These are phyloP conservation scores for Lutjanus campechanus DNA, from an alignment of 2,797 vertebrate genomes.

Conservation along the genomic window DNA sequence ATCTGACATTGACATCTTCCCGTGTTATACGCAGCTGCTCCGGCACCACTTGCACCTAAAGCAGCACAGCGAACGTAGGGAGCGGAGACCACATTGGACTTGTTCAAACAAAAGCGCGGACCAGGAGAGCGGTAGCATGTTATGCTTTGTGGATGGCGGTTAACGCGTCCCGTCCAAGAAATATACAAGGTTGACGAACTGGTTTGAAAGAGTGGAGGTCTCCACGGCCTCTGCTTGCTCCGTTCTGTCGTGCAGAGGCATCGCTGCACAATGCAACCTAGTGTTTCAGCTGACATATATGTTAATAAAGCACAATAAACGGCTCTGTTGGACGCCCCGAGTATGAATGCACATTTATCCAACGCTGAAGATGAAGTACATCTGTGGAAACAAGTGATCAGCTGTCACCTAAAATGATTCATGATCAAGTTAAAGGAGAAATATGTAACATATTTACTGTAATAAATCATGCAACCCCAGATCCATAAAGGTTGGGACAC, in stretches of 20 bases:
- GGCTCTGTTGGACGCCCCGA: slow-evolving; percentile 34
- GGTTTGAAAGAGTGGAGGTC: slow-evolving; percentile 70
- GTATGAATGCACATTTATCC: slow-evolving; percentile 28
- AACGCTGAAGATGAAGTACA: slow-evolving; percentile 29
- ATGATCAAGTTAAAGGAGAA: slow-evolving; percentile 43
- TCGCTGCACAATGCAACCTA: slow-evolving; percentile 43
- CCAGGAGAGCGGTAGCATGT: slow-evolving; percentile 78
- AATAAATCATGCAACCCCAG: no score
- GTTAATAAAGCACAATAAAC: slow-evolving; percentile 57
- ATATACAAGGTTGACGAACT: slow-evolving; percentile 72
- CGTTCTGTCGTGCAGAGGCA: slow-evolving; percentile 33
- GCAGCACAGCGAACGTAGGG: slow-evolving; percentile 44
- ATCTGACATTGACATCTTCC: slow-evolving; percentile 61
- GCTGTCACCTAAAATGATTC: slow-evolving; percentile 63
- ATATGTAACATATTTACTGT: no score
- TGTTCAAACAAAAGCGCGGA: slow-evolving; percentile 79
- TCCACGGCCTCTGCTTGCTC: slow-evolving; percentile 31
- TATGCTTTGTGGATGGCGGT: slow-evolving; percentile 81
- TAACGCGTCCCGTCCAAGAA: slow-evolving; percentile 74
- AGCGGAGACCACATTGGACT: slow-evolving; percentile 75
- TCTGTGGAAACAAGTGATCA: slow-evolving; percentile 66
- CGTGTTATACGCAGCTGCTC: slow-evolving; percentile 65
- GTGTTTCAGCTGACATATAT: slow-evolving; percentile 51
- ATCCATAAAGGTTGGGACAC: no score
- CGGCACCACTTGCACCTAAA: slow-evolving; percentile 63